Conservation (phyloP, 2,113 vertebrate genomes). For the Catharus bicknelli region DNA sequence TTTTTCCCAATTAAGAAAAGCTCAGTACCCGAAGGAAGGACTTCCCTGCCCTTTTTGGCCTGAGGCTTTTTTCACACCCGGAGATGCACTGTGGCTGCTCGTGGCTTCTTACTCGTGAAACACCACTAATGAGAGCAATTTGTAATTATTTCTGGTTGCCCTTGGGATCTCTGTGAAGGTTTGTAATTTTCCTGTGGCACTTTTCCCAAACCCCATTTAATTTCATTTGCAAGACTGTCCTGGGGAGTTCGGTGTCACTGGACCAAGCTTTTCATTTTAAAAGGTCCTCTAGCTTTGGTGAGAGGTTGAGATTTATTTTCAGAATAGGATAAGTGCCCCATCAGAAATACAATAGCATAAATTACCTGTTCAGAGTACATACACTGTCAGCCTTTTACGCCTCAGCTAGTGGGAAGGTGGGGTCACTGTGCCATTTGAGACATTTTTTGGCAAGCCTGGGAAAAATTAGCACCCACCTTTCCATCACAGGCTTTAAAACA, state of each 20-base stretch:
- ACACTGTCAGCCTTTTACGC: neutral
- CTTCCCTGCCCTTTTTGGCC: neutral
- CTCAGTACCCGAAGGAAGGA: neutral
- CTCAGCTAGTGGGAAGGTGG: neutral
- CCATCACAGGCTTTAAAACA: neutral
- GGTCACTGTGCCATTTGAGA: neutral
- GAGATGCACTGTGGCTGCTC: accelerated
- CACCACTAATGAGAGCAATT: neutral
- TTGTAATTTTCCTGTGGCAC: neutral
- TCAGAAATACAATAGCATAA: neutral
- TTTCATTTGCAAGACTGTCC: neutral
- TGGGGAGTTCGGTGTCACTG: neutral
- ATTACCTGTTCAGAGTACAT: neutral
- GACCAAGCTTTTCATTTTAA: neutral
- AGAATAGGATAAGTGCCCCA: neutral
- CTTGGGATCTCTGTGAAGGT: neutral
- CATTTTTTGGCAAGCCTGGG: neutral
- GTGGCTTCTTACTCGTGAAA: neutral
- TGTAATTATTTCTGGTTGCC: slow-evolving; percentile 1
- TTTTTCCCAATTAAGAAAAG: neutral
- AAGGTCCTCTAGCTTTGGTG: neutral
- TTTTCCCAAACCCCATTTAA: neutral
- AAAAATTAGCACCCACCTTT: neutral
- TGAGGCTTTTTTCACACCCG: neutral
- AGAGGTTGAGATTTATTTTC: neutral